Percentiles rank a stretch among this genome's conserved stretches.
Evolutionary conservation across 2,888 invertebrate species (phyloP).

Genomic region (Phaedon cochleariae): DNA sequence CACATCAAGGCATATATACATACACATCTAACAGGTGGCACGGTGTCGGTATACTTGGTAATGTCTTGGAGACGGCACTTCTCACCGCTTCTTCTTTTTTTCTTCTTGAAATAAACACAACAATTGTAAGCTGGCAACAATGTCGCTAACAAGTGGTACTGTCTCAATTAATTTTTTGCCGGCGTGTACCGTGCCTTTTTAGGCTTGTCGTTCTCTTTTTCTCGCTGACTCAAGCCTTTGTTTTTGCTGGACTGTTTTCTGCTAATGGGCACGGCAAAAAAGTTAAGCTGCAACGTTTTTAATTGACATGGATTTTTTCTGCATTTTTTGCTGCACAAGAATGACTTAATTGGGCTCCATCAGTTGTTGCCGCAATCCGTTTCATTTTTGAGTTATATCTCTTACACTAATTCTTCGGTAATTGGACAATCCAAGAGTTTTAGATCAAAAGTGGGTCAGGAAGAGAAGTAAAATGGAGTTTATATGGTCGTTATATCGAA

Average conservation of each 20-base stretch:
- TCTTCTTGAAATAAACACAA: constrained; percentile 28
- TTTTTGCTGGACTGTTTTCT: constrained; percentile 27
- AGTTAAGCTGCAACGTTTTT: constrained; percentile 19
- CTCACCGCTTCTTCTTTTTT: no score
- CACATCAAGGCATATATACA: no score
- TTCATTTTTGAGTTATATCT: no score
- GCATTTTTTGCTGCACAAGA: background rate
- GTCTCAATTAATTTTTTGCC: constrained; percentile 53
- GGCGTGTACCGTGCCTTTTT: constrained; percentile 43
- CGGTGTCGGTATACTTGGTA: background rate
- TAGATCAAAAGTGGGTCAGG: no score
- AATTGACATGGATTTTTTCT: constrained; percentile 27
- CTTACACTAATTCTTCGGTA: background rate
- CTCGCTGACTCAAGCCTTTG: constrained; percentile 31
- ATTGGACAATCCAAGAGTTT: background rate
- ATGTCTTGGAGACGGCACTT: constrained; percentile 19
- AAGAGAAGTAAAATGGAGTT: no score
- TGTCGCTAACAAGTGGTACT: constrained; percentile 44
- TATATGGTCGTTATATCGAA: no score
- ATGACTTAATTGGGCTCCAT: background rate
- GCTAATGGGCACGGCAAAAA: constrained; percentile 25
- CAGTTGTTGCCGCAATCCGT: background rate
- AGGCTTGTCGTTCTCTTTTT: constrained; percentile 37
- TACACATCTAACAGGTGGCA: background rate
- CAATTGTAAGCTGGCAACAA: constrained; percentile 32